Evolutionary conservation across 2,888 invertebrate species (phyloP), one percentile per base, ranked within the genome.

Genomic region (Alentia gelatinosa): DNA sequence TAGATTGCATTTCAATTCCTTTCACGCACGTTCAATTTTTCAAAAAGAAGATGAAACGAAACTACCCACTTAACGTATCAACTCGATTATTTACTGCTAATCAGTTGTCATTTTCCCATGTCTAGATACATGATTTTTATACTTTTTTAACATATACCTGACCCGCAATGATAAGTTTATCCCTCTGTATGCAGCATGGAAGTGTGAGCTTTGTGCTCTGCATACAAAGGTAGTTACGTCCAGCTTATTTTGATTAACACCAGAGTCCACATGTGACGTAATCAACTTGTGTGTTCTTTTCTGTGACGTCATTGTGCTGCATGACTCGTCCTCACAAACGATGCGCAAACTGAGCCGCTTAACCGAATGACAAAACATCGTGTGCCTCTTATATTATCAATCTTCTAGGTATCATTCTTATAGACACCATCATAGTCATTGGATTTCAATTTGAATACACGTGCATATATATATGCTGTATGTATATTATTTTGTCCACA

Each of bases 151-250:
- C n/a, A 3, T 56, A 56, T 9, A 56, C 56, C 35, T 75, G 75
- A 75, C 47, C 42, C 86, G 50, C 12, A 47, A 86, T 86, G 33
- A 86, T 86, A 50, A 42, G 86, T 86, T 47, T 42, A 86, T 86
- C 47, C 47, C 86, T 86, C 86, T 86, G 86, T 86, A 86, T 86
- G 86, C 86, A 86, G 86, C 86, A 47, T 86, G 86, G 86, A 86
- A 86, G 86, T 86, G 86, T 86, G 86, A 86, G 47, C 86, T 86
- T 86, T 86, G 86, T 86, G 86, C 86, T 86, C 86, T 86, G 86
- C 86, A 86, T 86, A 86, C 86, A 86, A 86, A 86, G 86, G 86
- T 86, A 86, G 86, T 86, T 42, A 86, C 42, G 86, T 50, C 35
- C 86, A 86, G 50, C 86, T 47, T 86, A 47, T 86, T 86, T 86